These are phyloP conservation scores for Choreutis nemorana DNA, from an alignment of 2,888 invertebrate species.

Conservation along the genomic window DNA sequence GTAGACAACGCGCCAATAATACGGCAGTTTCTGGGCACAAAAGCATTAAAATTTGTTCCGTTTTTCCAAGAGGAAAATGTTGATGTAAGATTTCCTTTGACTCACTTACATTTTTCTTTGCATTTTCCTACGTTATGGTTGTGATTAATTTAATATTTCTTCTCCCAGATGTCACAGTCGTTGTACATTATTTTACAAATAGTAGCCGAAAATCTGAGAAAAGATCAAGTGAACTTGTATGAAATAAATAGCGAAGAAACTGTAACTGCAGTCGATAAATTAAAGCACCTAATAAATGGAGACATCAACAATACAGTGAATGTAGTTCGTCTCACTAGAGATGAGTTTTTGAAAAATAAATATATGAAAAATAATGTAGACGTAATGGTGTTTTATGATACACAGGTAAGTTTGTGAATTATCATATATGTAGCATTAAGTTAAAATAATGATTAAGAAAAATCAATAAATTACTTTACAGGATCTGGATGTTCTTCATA, in stretches of 20 bases:
- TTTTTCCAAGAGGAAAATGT: constrained; percentile 2
- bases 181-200: constrained; percentile 17
- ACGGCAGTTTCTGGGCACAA: too few relatives aligned
- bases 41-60: constrained; percentile 4
- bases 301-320: constrained; percentile 4
- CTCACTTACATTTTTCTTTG: too few relatives aligned
- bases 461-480: constrained; percentile 14
- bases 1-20: too few relatives aligned
- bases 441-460: too few relatives aligned
- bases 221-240: constrained; percentile 14
- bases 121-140: too few relatives aligned
- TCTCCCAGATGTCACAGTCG: neutral
- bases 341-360: constrained; percentile 1
- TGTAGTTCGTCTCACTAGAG: constrained; percentile 1
- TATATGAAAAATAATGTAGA: constrained; percentile 1
- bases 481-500: constrained; percentile 17
- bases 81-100: constrained; percentile 7
- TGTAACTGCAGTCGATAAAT: constrained; percentile 8
- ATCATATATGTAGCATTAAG: too few relatives aligned
- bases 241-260: constrained; percentile 12
- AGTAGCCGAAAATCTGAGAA: constrained; percentile 18
- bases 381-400: constrained; percentile 9
- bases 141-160: too few relatives aligned
- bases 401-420: constrained; percentile 21
- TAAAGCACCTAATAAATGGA: constrained; percentile 11